Evolutionary conservation across 23 tunicate species (phyloP), one percentile per base, ranked within the genome.

Genomic region (Halocynthia roretzi): DNA sequence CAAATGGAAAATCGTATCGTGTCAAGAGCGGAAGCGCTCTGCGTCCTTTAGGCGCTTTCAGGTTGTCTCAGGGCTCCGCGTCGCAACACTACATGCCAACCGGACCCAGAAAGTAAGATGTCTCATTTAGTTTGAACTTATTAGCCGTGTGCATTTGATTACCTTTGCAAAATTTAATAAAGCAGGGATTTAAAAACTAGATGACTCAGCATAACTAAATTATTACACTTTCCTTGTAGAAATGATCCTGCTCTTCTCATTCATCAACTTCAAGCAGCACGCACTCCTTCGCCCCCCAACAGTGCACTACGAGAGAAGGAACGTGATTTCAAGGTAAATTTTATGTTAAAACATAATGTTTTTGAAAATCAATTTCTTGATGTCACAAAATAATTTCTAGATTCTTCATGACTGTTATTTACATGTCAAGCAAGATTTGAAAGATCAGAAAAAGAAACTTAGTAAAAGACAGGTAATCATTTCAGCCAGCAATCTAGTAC

Each of bases 241-340:
- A 89, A 89, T 83, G 96, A 89, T 72, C 96, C 96, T 48, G 96
- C 96, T 11, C 55, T 89, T 56, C 77, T 51, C 10, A 80, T 89
- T 67, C 84, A 89, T 63, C 96, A 89, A 52, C 77, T 89, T 21
- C 82, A 80, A 31, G 54, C 60, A 50, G 53, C 73, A n/a, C 51
- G 53, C 6, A 52, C 67, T 63, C 40, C 83, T 14, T 40, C 76
- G 49, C 78, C 86, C 12, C 51, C 76, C 12, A 57, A 87, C 52
- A 64, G 54, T 21, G 77, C 48, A 58, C 75, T 67, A 61, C 80
- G 80, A 20, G 81, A 68, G 18, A 80, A 55, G 40, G 96, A 89
- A 84, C 72, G 77, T 70, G 88, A 89, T 50, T 89, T 55, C 62
- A 76, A 80, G 83, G 96, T 88, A 14, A 44, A 52, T 66, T 17